Evolutionary conservation across 2,797 vertebrate species (phyloP), one percentile per base, ranked within the genome.

Genomic region (Nasua narica): DNA sequence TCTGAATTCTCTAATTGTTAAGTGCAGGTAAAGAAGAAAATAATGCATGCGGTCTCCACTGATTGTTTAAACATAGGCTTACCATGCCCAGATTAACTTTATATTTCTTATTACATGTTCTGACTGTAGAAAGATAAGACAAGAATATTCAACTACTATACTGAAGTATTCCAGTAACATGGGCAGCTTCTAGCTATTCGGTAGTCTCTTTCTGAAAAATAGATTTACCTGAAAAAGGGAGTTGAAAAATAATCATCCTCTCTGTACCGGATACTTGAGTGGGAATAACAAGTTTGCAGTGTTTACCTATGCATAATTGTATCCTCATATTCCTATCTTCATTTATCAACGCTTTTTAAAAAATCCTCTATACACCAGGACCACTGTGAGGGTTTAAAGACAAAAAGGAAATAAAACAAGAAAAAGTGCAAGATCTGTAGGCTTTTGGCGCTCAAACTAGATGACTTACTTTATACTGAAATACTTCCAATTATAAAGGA

Each of bases 401-500:
- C 4, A 72, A 60, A 16, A 72, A 50, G 18, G 16, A 48, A 25
- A 19, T 8, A 35, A 43, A 48, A 25, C 10, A 13, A 56, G 25
- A 35, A 52, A 76, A 11, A 43, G 72, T 6, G 15, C 18, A 78
- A 32, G 4, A 27, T 69, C 27, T 65, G 21, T 65, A 74, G 13
- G 8, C 23, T 92, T 90, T 92, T n/a, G 25, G 5, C 7, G 40
- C 13, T 77, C 40, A 92, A 85, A 88, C 15, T 72, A 21, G 7
- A n/a, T 23, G 76, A 54, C 1, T 46, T 81, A 93, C 67, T 92
- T 79, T 84, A 72, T 14, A 46, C 6, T 77, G 8, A 82, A 90
- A 81, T 92, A 77, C 91, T 82, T 93, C 69, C 15, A 91, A 27
- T 82, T 90, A 81, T 79, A 19, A 69, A 87, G 35, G 76, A 79